Conservation (phyloP, 1,140 invertebrate species). For the Pogonomyrmex barbatus region DNA sequence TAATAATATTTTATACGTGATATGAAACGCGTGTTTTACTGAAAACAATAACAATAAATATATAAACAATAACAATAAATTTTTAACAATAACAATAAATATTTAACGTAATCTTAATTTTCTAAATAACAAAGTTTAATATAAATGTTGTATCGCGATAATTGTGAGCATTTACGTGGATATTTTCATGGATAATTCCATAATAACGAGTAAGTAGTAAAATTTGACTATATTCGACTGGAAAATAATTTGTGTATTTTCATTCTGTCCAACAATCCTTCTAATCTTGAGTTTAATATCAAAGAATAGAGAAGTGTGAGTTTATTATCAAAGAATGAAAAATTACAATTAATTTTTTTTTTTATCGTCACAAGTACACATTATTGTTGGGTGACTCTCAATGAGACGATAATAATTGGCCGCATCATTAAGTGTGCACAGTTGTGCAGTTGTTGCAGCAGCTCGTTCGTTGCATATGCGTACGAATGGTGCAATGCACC, state of each 20-base stretch:
- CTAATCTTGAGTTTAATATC: not conserved
- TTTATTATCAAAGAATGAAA: not conserved
- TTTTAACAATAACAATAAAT: not conserved
- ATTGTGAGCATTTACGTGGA: too few species aligned
- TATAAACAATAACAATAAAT: too few species aligned
- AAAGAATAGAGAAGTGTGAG: not conserved
- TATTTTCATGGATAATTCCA: not conserved
- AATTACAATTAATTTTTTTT: not conserved
- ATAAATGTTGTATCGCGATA: not conserved
- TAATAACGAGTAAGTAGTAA: not conserved
- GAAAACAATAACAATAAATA: not conserved
- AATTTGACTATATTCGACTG: not conserved
- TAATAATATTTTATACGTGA: not conserved
- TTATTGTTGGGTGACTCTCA: constrained; percentile 65
- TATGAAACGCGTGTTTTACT: too few species aligned
- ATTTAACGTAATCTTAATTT: not conserved
- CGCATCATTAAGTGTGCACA: constrained; percentile 77
- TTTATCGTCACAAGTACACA: not conserved
- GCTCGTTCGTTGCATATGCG: not conserved
- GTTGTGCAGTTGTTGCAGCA: constrained; percentile 62
- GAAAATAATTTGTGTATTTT: not conserved
- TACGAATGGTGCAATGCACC: not conserved
- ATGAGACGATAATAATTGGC: constrained; percentile 77
- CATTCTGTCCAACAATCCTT: not conserved
- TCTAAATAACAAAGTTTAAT: not conserved